Evolutionary conservation across 2,797 vertebrate species (phyloP).

Genomic region (Hydrolagus colliei): DNA sequence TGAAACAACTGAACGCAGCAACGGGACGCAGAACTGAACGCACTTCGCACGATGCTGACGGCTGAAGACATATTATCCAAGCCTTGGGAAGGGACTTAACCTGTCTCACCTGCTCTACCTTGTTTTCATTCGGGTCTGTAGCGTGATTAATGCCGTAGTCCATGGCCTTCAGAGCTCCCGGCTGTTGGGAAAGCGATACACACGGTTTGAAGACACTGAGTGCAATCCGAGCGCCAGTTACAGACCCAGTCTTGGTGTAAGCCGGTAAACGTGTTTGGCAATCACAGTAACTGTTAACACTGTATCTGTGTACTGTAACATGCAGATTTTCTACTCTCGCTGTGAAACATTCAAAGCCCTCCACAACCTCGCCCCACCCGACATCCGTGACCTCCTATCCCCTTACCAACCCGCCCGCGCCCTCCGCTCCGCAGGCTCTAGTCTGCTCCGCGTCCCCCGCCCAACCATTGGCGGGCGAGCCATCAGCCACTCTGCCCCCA

Average conservation of each 20-base stretch:
- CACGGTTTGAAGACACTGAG: neutral
- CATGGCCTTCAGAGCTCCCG: conserved; percentile 72
- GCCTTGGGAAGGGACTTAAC: too few relatives aligned
- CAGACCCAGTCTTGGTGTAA: neutral
- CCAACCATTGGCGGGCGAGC: neutral
- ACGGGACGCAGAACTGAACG: neutral
- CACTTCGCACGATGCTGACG: neutral
- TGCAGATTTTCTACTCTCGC: neutral
- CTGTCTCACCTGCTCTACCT: conserved; percentile 83
- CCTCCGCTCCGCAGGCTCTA: neutral
- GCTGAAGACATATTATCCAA: neutral
- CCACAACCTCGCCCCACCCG: too few relatives aligned
- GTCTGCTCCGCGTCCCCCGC: neutral
- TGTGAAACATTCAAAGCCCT: neutral
- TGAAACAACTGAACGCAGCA: neutral
- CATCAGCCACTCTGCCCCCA: too few relatives aligned
- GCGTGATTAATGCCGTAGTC: conserved; percentile 80
- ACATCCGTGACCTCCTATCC: neutral
- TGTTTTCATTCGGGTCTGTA: conserved; percentile 68
- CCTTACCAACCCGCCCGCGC: too few relatives aligned
- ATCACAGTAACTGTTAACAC: neutral
- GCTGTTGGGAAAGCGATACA: conserved; percentile 52
- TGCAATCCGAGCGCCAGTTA: neutral
- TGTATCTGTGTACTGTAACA: too few relatives aligned
- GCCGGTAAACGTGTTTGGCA: neutral